Evolutionary conservation across 2,888 invertebrate species (phyloP), one percentile per base, ranked within the genome.

Genomic region (Eupithecia dodoneata): DNA sequence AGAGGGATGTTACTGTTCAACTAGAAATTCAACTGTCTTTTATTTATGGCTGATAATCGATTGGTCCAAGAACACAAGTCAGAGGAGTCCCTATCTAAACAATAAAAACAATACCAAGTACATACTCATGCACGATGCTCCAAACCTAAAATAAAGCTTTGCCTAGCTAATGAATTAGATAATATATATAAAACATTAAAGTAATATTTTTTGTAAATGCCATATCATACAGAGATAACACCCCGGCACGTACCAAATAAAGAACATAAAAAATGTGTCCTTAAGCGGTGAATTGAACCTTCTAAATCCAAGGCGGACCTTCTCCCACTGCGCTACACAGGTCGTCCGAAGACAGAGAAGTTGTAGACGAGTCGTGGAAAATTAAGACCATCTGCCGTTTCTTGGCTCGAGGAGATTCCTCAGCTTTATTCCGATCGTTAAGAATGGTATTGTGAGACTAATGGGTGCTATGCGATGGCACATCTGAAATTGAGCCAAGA

Each of bases 391-490:
- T 77, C 74, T 74, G 55, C 71, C 67, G 59, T 41, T 49, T 72
- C 70, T 78, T 74, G 71, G 74, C 67, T 75, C 63, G 18, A 9
- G 9, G 10, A 42, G 63, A 76, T 52, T 75, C 59, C 67, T 70
- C 71, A 41, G 47, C 71, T 76, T 71, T 79, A 73, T 76, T 76
- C 47, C 67, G 44, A 71, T 75, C 78, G 75, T 78, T 75, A 78
- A 69, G 71, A 63, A 47, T 76, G 55, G 75, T 78, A 77, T 76
- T 71, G 73, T 73, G 77, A 77, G 78, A 81, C 76, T 81, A 78
- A 81, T 80, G 79, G 78, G 59, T 30, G 63, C 55, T 72, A 42
- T 71, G 71, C 75, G 73, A 76, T 74, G 66, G 63, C 71, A 74
- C 72, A 75, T 72, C 63, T 66, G 76, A 76, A 73, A 75, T 78